A percentile compares a stretch with the other conserved stretches of the same genome.
Evolutionary conservation across 2,113 vertebrate species (phyloP).

Genomic region (Myocastor coypus): DNA sequence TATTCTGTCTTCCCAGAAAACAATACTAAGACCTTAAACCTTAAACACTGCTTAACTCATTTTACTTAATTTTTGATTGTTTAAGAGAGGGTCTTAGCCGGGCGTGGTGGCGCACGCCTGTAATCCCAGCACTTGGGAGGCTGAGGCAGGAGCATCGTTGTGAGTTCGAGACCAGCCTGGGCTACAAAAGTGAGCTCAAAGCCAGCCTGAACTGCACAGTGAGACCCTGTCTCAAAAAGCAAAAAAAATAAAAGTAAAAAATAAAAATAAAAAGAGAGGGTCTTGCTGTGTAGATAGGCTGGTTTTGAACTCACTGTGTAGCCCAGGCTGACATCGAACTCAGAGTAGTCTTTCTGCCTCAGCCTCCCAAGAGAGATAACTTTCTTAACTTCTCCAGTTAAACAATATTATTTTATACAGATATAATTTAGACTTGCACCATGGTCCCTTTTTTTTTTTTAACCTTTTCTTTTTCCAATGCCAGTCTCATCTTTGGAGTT

Average conservation of each 20-base stretch:
- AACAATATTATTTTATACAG: not conserved
- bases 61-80: not conserved
- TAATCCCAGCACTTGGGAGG: too few relatives aligned
- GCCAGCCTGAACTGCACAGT: too few relatives aligned
- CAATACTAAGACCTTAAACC: not conserved
- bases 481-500: not conserved
- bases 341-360: not conserved
- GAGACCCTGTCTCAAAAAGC: too few relatives aligned
- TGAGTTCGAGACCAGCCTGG: too few relatives aligned
- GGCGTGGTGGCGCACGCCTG: too few relatives aligned
- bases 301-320: not conserved
- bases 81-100: not conserved
- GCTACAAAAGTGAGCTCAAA: too few relatives aligned
- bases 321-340: not conserved
- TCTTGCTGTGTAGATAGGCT: not conserved
- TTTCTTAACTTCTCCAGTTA: constrained; percentile 11
- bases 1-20: not conserved
- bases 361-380: not conserved
- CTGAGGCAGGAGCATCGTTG: too few relatives aligned
- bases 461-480: not conserved
- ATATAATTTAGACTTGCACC: not conserved
- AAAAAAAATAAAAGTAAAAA: too few relatives aligned
- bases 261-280: too few relatives aligned
- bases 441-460: not conserved
- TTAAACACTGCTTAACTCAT: not conserved